phyloP scores from a whole-genome alignment of 2,113 vertebrate genomes.

The Marmota monax region DNA sequence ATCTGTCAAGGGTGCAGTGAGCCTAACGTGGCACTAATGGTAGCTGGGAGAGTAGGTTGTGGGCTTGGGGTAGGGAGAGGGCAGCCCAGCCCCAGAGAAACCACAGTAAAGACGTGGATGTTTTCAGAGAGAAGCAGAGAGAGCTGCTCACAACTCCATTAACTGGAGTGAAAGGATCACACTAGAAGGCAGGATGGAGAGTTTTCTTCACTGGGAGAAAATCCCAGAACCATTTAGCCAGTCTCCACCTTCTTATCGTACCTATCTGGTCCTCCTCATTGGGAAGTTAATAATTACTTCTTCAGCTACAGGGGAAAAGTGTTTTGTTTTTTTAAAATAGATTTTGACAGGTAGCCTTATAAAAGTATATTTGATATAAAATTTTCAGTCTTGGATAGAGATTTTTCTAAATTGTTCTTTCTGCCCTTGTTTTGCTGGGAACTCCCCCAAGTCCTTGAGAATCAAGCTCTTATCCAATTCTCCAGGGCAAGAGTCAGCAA shows the following conservation, averaged over 20 bases:
- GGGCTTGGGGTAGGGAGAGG: neutral
- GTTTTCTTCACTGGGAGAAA: neutral
- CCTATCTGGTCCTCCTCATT: neutral
- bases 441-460: neutral
- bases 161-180: neutral
- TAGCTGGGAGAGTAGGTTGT: accelerated
- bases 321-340: neutral
- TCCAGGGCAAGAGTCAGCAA: neutral
- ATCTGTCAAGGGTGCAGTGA: neutral
- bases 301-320: neutral
- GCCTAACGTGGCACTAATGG: neutral
- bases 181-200: neutral
- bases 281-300: neutral
- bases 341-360: neutral
- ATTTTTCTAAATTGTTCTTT: neutral
- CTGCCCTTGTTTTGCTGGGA: neutral
- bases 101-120: neutral
- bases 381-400: neutral
- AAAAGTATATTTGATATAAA: neutral
- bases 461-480: neutral
- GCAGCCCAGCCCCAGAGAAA: neutral
- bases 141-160: neutral
- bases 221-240: neutral
- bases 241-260: neutral
- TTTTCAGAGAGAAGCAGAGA: neutral